phyloP scores from a whole-genome alignment of 2,888 invertebrate species.

The Zootermopsis nevadensis region DNA sequence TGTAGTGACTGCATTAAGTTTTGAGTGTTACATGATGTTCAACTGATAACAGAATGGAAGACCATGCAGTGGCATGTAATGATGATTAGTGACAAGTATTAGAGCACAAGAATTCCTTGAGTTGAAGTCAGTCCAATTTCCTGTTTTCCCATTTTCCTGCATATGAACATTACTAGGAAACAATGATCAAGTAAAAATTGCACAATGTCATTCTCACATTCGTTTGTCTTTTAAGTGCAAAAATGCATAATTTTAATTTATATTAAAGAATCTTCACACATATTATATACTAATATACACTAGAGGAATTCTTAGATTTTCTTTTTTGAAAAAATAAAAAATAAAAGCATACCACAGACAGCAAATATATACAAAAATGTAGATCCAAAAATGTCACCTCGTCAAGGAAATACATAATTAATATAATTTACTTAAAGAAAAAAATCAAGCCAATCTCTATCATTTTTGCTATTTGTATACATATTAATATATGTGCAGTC shows the following conservation, averaged over 20 bases:
- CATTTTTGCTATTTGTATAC: background rate
- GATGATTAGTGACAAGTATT: too few species aligned
- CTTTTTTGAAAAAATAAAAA: background rate
- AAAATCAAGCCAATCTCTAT: background rate
- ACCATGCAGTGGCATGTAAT: too few species aligned
- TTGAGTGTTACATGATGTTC: too few species aligned
- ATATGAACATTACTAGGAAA: too few species aligned
- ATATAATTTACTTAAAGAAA: background rate
- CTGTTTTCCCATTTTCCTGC: too few species aligned
- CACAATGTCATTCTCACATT: background rate
- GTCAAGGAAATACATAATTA: background rate
- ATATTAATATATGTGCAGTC: slow-evolving; percentile 5
- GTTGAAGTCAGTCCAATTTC: too few species aligned
- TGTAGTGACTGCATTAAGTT: too few species aligned
- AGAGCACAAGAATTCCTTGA: too few species aligned
- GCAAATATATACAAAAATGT: slow-evolving; percentile 27
- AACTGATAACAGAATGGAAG: too few species aligned
- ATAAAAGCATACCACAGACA: slow-evolving; percentile 15
- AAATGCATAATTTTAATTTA: slow-evolving; percentile 29
- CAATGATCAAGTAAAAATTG: too few species aligned
- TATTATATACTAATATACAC: slow-evolving; percentile 1
- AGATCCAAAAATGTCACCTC: slow-evolving; percentile 19
- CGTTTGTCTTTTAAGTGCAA: slow-evolving; percentile 21
- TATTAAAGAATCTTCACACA: slow-evolving; percentile 29
- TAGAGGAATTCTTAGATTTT: background rate